A percentile compares a stretch with the other conserved stretches of the same genome.
Conservation (phyloP, 1,140 invertebrate species). For the Cotesia typhae region DNA sequence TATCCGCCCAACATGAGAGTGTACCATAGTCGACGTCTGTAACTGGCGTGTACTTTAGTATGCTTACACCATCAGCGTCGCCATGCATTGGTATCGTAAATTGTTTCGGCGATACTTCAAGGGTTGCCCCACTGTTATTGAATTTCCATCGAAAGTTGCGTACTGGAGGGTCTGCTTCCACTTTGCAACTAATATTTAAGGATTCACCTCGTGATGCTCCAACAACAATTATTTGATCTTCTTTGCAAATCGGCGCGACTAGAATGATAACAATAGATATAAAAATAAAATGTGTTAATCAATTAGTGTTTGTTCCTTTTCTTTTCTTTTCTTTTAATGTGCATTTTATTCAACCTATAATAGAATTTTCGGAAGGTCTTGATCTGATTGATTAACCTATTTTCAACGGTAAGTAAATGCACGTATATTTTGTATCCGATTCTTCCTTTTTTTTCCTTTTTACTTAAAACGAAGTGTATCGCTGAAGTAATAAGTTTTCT, state of each 20-base stretch:
- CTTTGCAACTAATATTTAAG: conserved; percentile 83
- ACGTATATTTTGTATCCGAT: no score
- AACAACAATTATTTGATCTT: conserved; percentile 79
- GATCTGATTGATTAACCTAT: no score
- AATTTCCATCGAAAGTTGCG: conserved; percentile 89
- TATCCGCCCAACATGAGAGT: conserved; percentile 80
- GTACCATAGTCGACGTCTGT: conserved; percentile 76
- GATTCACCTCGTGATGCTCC: conserved; percentile 85
- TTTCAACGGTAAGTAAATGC: no score
- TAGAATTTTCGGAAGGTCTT: no score
- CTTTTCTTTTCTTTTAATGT: no score
- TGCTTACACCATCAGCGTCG: conserved; percentile 63
- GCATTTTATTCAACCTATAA: no score
- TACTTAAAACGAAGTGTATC: conserved; percentile 20
- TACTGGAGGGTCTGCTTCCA: conserved; percentile 87
- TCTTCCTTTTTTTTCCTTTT: neutral
- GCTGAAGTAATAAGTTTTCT: conserved; percentile 33
- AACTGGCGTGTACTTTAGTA: conserved; percentile 66
- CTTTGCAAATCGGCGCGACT: conserved; percentile 85
- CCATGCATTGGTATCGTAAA: conserved; percentile 65
- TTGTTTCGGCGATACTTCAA: conserved; percentile 78
- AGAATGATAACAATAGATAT: conserved; percentile 45
- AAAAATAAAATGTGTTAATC: neutral
- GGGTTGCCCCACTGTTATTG: conserved; percentile 86
- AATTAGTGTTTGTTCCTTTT: neutral